phyloP scores from a whole-genome alignment of 2,113 vertebrate genomes.

The Corythoichthys haematopterus region DNA sequence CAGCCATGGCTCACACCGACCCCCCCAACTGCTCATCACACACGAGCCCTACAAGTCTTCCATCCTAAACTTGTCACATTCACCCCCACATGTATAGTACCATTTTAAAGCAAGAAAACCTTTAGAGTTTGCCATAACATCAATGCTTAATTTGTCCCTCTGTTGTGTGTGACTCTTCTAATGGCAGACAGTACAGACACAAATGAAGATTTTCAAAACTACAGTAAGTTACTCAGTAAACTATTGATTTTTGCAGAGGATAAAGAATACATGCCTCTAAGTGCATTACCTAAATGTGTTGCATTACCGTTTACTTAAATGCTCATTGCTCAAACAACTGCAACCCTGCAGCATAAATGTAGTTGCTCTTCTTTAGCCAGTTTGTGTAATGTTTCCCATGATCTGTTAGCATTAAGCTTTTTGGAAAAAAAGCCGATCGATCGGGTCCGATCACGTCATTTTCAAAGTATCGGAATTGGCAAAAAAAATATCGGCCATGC shows the following conservation, averaged over 20 bases:
- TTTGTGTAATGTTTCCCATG: too few relatives aligned
- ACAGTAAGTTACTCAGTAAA: neutral
- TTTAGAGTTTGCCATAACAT: neutral
- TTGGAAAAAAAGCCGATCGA: too few relatives aligned
- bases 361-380: too few relatives aligned
- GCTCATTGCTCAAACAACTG: neutral
- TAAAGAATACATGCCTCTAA: neutral
- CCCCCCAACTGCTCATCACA: slow-evolving; percentile 36
- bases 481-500: too few relatives aligned
- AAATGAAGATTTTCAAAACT: neutral
- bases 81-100: slow-evolving; percentile 37
- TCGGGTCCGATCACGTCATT: too few relatives aligned
- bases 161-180: neutral
- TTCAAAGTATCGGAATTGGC: too few relatives aligned
- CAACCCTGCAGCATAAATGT: neutral
- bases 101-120: neutral
- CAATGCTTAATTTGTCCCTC: neutral
- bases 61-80: slow-evolving; percentile 57
- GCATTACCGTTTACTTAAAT: neutral
- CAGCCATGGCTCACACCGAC: slow-evolving; percentile 66
- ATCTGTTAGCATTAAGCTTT: too few relatives aligned
- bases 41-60: slow-evolving; percentile 30
- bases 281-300: neutral
- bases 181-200: neutral
- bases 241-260: neutral